Conservation (phyloP, 2,888 invertebrate species). For the Pammene aurita region DNA sequence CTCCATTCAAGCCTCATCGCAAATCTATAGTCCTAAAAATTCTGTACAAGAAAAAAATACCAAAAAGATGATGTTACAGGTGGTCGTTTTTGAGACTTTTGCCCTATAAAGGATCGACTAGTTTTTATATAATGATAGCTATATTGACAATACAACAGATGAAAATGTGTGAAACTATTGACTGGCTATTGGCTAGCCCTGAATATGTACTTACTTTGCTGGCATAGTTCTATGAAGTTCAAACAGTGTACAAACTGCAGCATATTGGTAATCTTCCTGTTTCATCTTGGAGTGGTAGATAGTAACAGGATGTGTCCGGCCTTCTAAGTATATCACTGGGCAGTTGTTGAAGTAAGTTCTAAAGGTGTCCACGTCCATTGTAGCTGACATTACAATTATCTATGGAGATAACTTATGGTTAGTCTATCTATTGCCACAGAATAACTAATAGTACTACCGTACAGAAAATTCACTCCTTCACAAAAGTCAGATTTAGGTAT, state of each 20-base stretch:
- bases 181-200: background rate
- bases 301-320: conserved; percentile 92
- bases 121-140: too few relatives aligned
- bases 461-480: too few relatives aligned
- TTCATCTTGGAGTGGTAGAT: conserved; percentile 87
- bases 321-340: conserved; percentile 94
- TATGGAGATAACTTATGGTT: conserved; percentile 54
- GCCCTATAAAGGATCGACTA: too few relatives aligned
- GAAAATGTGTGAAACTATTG: too few relatives aligned
- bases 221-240: conserved; percentile 93
- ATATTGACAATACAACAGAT: too few relatives aligned
- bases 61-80: too few relatives aligned
- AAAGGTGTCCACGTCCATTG: conserved; percentile 98
- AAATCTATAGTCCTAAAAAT: too few relatives aligned
- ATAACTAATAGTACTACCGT: too few relatives aligned
- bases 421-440: background rate
- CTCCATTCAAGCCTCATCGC: too few relatives aligned
- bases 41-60: too few relatives aligned
- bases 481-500: too few relatives aligned
- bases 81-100: too few relatives aligned
- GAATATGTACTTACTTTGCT: conserved; percentile 85
- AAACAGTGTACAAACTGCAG: conserved; percentile 93
- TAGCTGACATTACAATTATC: conserved; percentile 96
- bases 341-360: conserved; percentile 94
- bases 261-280: conserved; percentile 92